These are phyloP conservation scores for Mellilla xanthometata DNA, from an alignment of 2,888 invertebrate genomes.

Conservation along the genomic window DNA sequence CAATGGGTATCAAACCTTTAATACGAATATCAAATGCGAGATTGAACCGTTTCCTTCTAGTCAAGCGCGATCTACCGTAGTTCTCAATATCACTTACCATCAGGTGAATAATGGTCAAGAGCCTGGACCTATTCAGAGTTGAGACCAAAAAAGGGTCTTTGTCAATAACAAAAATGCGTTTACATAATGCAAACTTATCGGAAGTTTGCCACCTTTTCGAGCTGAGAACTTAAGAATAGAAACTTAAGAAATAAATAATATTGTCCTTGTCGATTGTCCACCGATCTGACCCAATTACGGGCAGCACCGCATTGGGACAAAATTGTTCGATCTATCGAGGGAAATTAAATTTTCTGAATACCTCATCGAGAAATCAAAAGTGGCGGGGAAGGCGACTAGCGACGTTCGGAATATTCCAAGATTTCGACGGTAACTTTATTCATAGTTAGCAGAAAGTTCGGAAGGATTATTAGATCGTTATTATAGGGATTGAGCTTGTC, in stretches of 20 bases:
- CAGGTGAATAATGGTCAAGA: too few relatives aligned
- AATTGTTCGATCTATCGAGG: constrained; percentile 78
- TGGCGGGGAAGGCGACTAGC: constrained; percentile 31
- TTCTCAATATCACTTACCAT: too few relatives aligned
- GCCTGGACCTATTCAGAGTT: too few relatives aligned
- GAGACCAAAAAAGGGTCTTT: too few relatives aligned
- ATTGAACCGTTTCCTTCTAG: too few relatives aligned
- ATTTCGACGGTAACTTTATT: constrained; percentile 27
- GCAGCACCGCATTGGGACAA: constrained; percentile 66
- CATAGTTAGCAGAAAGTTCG: constrained; percentile 29
- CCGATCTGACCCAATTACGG: constrained; percentile 74
- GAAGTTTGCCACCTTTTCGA: too few relatives aligned
- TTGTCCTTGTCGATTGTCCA: constrained; percentile 68
- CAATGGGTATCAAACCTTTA: too few relatives aligned
- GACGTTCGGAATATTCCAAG: constrained; percentile 30
- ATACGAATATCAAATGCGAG: too few relatives aligned
- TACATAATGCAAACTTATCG: too few relatives aligned
- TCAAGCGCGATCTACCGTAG: too few relatives aligned
- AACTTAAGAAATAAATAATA: constrained; percentile 59
- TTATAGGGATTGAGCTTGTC: constrained; percentile 30
- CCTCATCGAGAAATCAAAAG: constrained; percentile 66
- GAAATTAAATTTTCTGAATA: constrained; percentile 82
- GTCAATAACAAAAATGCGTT: too few relatives aligned
- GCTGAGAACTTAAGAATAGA: too few relatives aligned
- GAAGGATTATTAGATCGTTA: constrained; percentile 33